Evolutionary conservation across 2,797 vertebrate genomes (phyloP), one percentile per base, ranked within the genome.

Genomic region (Paramormyrops hopkinsi): DNA sequence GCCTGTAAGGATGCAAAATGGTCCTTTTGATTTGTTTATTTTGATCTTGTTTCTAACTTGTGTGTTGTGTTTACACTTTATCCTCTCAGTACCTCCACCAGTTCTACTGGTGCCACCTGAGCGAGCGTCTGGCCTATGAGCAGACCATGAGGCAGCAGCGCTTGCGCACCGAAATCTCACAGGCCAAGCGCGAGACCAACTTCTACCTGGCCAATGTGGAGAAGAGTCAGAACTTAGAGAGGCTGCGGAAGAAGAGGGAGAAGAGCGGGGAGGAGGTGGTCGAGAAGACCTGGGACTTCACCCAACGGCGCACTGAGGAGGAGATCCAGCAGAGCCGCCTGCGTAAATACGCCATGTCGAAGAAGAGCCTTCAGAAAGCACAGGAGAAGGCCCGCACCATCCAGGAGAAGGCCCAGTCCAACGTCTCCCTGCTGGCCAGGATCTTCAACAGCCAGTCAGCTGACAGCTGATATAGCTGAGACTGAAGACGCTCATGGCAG

Each of bases 31-130:
- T 79, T 17, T 44, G 33, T 41, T 79, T 19, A 41, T 44, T 79
- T 44, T 46, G 37, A 44, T 46, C 37, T 79, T 44, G 14, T 79
- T 37, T 73, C 65, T 69, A 69, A 69, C 65, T 69, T 14, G 1
- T 65, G 29, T 17, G 65, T 37, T 65, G 59, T 65, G 22, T 65
- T 37, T 37, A 14, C 65, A 73, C 65, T 29, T 69, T 2, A 12
- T 12, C 53, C 56, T 5, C 37, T 1, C 91, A 98, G 97, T 98
- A 98, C 91, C 93, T 98, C 90, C 97, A 98, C 93, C 95, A 96
- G 85, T 98, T 98, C 94, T 97, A 96, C 83, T 98, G 97, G 97
- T 96, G 95, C 84, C 97, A 98, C 90, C 96, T 98, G 88, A 97
- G 95, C 0, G 97, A 98, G 91, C 95, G 97, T 0, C 93, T 98